Percentiles rank a stretch among this genome's conserved stretches.
phyloP scores from a whole-genome alignment of 2,113 vertebrate species.

The Cisticola juncidis region DNA sequence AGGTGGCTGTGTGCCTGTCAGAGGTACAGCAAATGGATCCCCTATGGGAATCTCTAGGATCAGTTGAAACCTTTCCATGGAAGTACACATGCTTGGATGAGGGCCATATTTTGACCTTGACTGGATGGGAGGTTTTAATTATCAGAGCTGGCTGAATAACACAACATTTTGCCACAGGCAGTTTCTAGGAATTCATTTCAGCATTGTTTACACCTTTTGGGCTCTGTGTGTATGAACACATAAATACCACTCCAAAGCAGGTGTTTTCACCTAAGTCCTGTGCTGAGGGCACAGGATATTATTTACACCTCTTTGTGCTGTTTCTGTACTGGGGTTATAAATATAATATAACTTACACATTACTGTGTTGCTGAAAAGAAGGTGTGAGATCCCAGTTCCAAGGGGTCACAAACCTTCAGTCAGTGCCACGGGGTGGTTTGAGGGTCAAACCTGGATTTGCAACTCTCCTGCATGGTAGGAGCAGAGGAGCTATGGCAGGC shows the following conservation, averaged over 20 bases:
- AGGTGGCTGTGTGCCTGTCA: background rate
- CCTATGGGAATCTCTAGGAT: background rate
- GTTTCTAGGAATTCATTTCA: slow-evolving; percentile 40
- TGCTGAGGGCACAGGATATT: background rate
- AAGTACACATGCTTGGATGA: background rate
- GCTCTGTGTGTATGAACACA: background rate
- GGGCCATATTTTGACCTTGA: slow-evolving; percentile 7
- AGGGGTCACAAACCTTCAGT: background rate
- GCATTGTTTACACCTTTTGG: background rate
- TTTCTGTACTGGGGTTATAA: background rate
- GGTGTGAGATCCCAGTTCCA: background rate
- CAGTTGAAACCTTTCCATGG: background rate
- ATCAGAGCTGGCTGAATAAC: slow-evolving; percentile 6
- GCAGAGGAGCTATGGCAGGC: background rate
- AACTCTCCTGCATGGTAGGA: rapidly evolving
- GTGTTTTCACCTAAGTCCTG: background rate
- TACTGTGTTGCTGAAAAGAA: background rate
- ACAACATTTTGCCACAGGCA: background rate
- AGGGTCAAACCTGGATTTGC: background rate
- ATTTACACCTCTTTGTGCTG: background rate
- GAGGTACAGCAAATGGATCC: background rate
- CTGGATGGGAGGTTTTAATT: slow-evolving; percentile 20
- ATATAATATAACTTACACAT: background rate
- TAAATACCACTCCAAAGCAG: background rate
- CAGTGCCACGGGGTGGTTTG: background rate